Evolutionary conservation across 2,113 vertebrate species (phyloP).

Genomic region (Hylia prasina): DNA sequence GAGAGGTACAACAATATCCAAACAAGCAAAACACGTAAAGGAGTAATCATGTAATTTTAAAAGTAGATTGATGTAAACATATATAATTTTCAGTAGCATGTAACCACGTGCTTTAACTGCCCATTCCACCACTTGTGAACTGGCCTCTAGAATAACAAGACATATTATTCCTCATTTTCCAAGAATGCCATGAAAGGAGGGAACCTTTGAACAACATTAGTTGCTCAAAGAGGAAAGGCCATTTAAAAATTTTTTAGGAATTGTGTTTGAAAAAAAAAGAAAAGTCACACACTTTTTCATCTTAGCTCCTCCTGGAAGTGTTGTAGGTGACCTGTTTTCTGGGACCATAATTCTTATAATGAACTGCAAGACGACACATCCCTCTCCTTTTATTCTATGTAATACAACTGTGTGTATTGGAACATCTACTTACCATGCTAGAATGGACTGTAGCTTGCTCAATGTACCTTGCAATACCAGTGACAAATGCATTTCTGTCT

Average conservation of each 20-base stretch:
- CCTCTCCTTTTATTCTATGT: not conserved
- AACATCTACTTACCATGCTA: conserved; percentile 84
- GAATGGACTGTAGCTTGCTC: conserved; percentile 98
- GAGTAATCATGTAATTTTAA: not conserved
- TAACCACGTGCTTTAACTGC: not conserved
- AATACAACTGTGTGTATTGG: not conserved
- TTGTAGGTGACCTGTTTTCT: not conserved
- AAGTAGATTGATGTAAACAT: not conserved
- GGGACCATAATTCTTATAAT: not conserved
- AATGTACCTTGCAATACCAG: conserved; percentile 96
- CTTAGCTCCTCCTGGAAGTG: not conserved
- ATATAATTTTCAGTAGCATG: not conserved
- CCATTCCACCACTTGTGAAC: not conserved
- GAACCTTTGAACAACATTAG: not conserved
- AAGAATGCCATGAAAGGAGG: not conserved
- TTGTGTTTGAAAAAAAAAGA: not conserved
- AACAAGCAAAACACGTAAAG: not conserved
- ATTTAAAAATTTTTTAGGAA: not conserved
- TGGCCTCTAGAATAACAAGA: not conserved
- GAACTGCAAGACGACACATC: not conserved
- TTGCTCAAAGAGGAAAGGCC: not conserved
- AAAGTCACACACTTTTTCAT: not conserved
- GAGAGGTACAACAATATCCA: not conserved
- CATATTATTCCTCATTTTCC: not conserved
- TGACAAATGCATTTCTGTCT: conserved; percentile 97